phyloP scores from a whole-genome alignment of 1,140 invertebrate species.

The Cotesia vestalis region DNA sequence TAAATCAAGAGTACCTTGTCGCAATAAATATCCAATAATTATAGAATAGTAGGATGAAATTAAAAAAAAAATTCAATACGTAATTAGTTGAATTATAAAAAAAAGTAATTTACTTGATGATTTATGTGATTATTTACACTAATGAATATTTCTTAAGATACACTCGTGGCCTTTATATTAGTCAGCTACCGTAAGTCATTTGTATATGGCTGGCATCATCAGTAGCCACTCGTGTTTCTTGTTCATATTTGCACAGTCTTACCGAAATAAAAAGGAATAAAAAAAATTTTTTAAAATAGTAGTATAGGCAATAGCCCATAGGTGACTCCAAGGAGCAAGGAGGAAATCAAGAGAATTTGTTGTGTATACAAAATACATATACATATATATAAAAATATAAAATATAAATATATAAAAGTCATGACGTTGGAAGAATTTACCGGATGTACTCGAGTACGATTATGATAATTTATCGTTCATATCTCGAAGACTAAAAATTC shows the following conservation, averaged over 20 bases:
- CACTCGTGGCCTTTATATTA: too few relatives aligned
- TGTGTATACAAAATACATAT: not conserved
- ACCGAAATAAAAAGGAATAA: too few relatives aligned
- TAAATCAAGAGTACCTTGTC: too few relatives aligned
- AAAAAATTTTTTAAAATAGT: too few relatives aligned
- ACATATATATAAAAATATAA: not conserved
- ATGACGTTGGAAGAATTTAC: slow-evolving; percentile 5
- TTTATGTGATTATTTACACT: too few relatives aligned
- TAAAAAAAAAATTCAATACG: too few relatives aligned
- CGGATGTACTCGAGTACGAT: slow-evolving; percentile 26
- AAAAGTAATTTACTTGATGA: too few relatives aligned
- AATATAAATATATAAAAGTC: not conserved
- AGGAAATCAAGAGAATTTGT: not conserved
- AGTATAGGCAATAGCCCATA: not conserved
- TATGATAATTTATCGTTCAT: slow-evolving; percentile 34
- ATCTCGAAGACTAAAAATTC: slow-evolving; percentile 8
- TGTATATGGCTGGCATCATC: not conserved
- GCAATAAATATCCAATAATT: too few relatives aligned
- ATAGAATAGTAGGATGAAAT: not conserved
- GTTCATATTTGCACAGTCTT: slow-evolving; percentile 8
- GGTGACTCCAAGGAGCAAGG: not conserved
- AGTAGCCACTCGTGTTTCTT: not conserved
- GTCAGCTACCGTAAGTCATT: too few relatives aligned
- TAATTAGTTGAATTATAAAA: too few relatives aligned
- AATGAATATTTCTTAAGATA: too few relatives aligned